phyloP scores from a whole-genome alignment of 92 coral and sea anemone species.

The Zoanthus sociatus region DNA sequence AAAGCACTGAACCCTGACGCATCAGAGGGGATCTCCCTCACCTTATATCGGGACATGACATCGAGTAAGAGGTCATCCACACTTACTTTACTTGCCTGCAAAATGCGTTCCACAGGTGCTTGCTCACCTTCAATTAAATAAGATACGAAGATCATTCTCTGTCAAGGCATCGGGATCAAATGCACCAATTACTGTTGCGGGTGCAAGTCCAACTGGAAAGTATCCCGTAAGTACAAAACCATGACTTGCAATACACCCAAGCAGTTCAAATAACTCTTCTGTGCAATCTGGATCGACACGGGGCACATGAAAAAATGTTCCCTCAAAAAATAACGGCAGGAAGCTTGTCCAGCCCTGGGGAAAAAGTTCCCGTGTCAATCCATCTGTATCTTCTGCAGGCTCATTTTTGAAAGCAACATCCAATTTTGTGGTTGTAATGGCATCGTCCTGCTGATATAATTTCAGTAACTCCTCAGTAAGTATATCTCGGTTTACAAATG shows the following conservation, averaged over 20 bases:
- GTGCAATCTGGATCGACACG: constrained; percentile 57
- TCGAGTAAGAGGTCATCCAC: constrained; percentile 52
- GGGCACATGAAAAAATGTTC: constrained; percentile 36
- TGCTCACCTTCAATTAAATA: constrained; percentile 44
- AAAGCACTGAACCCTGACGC: constrained; percentile 39
- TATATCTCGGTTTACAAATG: too few relatives aligned
- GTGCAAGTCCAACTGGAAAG: constrained; percentile 52
- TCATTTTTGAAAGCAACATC: too few relatives aligned
- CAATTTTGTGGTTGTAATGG: too few relatives aligned
- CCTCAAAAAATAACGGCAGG: constrained; percentile 53
- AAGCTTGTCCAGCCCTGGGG: constrained; percentile 47
- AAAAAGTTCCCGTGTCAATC: too few relatives aligned
- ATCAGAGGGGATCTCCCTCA: constrained; percentile 41
- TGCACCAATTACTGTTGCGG: constrained; percentile 44
- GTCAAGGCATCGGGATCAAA: constrained; percentile 37
- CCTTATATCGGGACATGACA: constrained; percentile 49
- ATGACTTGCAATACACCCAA: constrained; percentile 54
- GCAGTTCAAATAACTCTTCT: constrained; percentile 49
- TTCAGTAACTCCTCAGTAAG: too few relatives aligned
- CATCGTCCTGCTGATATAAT: too few relatives aligned
- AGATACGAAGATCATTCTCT: constrained; percentile 45
- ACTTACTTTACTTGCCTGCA: constrained; percentile 46
- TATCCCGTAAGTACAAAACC: constrained; percentile 54
- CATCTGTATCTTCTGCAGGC: too few relatives aligned
- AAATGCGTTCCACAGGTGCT: constrained; percentile 35